Evolutionary conservation across 2,888 invertebrate genomes (phyloP), one percentile per base, ranked within the genome.

Genomic region (Ophioninae sp.): DNA sequence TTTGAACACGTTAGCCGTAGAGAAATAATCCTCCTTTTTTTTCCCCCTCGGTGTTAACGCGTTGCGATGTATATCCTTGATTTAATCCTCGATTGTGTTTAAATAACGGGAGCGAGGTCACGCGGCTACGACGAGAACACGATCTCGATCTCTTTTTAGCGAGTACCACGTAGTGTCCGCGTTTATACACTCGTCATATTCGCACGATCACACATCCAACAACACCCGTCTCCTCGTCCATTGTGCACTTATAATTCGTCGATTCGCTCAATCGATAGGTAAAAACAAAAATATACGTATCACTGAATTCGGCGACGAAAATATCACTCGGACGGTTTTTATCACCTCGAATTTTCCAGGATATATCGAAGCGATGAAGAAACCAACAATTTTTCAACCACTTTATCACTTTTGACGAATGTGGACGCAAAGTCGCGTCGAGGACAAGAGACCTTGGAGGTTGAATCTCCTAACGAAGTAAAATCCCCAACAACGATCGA

Each of bases 61-160:
- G 9, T 30, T 20, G 22, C 22, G 64, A 37, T 37, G 22, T 44
- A 63, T 84, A 84, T 84, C 84, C 84, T 84, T 81, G 84, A 72
- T 81, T 76, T 84, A 84, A 84, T 82, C 84, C 84, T 73, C 76
- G 82, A 73, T 68, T 84, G 82, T 74, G 84, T 84, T 84, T 82
- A 59, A 84, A 76, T 84, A 84, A 84, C 84, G 84, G 82, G 84
- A 82, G 84, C 84, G 84, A 84, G 84, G 84, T 82, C 84, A 82
- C 81, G 68, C 41, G 67, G 41, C 68, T 56, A 63, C 80, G 65
- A 67, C 73, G 71, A 59, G 68, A 77, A 78, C 74, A 78, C 69
- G 82, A 67, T 79, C 76, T 65, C 65, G 59, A 76, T 72, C 75
- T 75, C 74, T 75, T 79, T 79, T 69, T 61, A 77, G 69, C 81